These are phyloP conservation scores for Planococcus citri DNA, from an alignment of 1,140 invertebrate genomes.

Conservation along the genomic window DNA sequence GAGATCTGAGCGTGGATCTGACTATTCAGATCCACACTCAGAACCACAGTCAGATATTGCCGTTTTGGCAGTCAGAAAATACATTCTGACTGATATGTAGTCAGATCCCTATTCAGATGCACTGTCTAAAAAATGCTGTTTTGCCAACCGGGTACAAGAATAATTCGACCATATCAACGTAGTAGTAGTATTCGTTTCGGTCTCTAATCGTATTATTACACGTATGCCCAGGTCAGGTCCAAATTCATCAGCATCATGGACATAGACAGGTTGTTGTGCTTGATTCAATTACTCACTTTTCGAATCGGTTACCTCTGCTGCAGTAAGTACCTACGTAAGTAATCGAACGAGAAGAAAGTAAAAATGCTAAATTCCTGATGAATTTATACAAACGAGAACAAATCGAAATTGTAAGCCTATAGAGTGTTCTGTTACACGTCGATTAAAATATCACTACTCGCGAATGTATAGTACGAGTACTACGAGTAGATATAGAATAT, in stretches of 20 bases:
- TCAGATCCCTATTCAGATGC: no score
- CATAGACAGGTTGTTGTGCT: no score
- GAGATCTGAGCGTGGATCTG: no score
- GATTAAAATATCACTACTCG: background rate
- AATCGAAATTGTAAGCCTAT: background rate
- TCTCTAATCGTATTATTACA: background rate
- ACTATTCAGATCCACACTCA: no score
- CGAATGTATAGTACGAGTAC: background rate
- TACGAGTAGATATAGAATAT: background rate
- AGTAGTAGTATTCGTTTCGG: background rate
- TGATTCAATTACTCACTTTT: background rate
- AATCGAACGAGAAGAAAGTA: background rate
- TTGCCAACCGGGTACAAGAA: no score
- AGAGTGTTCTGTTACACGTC: no score
- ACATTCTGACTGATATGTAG: no score
- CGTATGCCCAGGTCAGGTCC: no score
- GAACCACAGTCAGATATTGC: no score
- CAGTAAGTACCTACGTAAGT: background rate
- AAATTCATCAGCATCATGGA: background rate
- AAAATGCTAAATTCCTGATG: background rate
- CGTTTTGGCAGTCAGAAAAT: no score
- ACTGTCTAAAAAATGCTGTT: no score
- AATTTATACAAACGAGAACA: background rate
- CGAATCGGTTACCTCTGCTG: background rate
- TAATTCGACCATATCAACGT: background rate